Conservation (phyloP, 2,888 invertebrate genomes). For the Agriotes lineatus region DNA sequence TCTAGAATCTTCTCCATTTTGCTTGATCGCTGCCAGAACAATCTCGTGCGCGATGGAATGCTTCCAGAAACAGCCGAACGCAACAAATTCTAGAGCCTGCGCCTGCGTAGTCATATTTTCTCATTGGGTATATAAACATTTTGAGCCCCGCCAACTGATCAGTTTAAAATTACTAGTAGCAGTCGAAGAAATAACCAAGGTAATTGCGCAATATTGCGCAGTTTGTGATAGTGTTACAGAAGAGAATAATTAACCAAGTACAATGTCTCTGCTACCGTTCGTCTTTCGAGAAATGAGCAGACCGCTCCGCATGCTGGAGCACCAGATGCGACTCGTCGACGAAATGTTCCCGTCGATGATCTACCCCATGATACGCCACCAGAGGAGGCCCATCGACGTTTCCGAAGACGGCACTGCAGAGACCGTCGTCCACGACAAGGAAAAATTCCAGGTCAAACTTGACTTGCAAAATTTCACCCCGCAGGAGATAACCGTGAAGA, state of each 20-base stretch:
- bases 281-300: slow-evolving; percentile 54
- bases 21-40: neutral
- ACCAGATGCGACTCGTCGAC: slow-evolving; percentile 54
- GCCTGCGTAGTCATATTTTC: neutral
- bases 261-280: slow-evolving; percentile 54
- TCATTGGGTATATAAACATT: neutral
- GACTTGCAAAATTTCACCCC: slow-evolving; percentile 44
- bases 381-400: slow-evolving; percentile 39
- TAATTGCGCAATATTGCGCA: slow-evolving; percentile 23
- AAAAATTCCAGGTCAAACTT: slow-evolving; percentile 68
- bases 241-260: neutral
- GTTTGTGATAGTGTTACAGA: neutral
- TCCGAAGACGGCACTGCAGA: slow-evolving; percentile 55
- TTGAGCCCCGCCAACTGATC: neutral
- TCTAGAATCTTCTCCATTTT: neutral
- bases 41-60: neutral
- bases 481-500: slow-evolving; percentile 47
- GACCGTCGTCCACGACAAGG: slow-evolving; percentile 72
- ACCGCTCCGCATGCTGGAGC: slow-evolving; percentile 55
- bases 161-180: neutral
- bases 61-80: neutral
- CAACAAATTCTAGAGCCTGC: slow-evolving; percentile 1
- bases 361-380: neutral
- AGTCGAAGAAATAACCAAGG: neutral
- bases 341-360: slow-evolving; percentile 46